Conservation (phyloP, 2,888 invertebrate genomes). For the Macrophya annulata region DNA sequence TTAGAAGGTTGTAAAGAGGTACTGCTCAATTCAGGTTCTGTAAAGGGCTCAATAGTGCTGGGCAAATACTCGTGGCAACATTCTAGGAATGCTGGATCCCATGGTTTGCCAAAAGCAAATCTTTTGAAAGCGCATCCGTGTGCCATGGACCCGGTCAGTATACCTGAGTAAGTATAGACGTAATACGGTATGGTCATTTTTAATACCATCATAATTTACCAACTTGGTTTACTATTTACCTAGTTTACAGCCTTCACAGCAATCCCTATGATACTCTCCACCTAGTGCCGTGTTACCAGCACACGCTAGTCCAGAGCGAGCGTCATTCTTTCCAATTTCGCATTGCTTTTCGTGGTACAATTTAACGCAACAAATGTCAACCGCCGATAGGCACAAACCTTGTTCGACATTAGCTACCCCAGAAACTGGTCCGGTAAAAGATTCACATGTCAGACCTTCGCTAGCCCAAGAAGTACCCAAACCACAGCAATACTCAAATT, state of each 20-base stretch:
- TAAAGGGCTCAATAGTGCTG: conserved; percentile 65
- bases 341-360: conserved; percentile 80
- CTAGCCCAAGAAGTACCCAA: conserved; percentile 81
- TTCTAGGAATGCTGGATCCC: conserved; percentile 83
- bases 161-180: conserved; percentile 76
- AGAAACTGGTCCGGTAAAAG: conserved; percentile 80
- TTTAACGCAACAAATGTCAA: conserved; percentile 84
- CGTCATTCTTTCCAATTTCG: conserved; percentile 80
- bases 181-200: neutral
- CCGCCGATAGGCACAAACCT: conserved; percentile 83
- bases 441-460: conserved; percentile 80
- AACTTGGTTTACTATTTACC: conserved; percentile 64
- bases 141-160: conserved; percentile 82
- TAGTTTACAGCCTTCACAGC: conserved; percentile 77
- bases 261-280: conserved; percentile 74
- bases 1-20: neutral
- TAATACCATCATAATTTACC: neutral
- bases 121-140: conserved; percentile 82
- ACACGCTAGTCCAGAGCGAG: conserved; percentile 79
- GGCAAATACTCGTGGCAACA: conserved; percentile 82
- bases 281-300: conserved; percentile 65
- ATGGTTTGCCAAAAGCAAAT: conserved; percentile 82
- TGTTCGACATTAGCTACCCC: conserved; percentile 83
- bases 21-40: conserved; percentile 58
- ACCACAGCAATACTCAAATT: conserved; percentile 80